A percentile compares a stretch with the other conserved stretches of the same genome.
These are phyloP conservation scores for Leptobrachium leishanense DNA, from an alignment of 2,113 vertebrate species.

Conservation along the genomic window DNA sequence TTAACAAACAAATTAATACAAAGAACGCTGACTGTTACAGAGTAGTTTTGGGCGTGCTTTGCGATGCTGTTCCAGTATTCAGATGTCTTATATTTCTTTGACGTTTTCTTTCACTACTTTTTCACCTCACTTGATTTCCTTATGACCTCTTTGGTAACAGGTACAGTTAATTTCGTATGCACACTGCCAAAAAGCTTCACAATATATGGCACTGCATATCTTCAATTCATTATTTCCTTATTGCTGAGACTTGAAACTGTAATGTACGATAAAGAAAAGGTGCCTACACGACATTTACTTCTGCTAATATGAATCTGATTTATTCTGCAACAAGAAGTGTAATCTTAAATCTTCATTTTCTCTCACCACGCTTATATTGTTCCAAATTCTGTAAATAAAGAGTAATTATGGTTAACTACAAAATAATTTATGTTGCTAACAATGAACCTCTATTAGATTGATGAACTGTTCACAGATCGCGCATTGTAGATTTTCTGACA, in stretches of 20 bases:
- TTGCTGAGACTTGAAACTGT: conserved; percentile 80
- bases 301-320: conserved; percentile 91
- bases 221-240: conserved; percentile 88
- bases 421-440: too few species aligned
- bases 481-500: too few species aligned
- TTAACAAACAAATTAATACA: conserved; percentile 15
- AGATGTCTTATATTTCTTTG: conserved; percentile 65
- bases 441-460: too few species aligned
- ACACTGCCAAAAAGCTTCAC: conserved; percentile 87
- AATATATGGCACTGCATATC: conserved; percentile 92
- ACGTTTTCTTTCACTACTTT: conserved; percentile 69
- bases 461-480: too few species aligned
- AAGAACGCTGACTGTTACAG: too few species aligned
- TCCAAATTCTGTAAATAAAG: too few species aligned
- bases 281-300: conserved; percentile 88
- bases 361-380: conserved; percentile 27
- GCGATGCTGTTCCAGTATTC: conserved; percentile 59
- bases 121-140: conserved; percentile 70
- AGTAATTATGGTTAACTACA: too few species aligned
- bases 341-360: conserved; percentile 76
- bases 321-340: conserved; percentile 78
- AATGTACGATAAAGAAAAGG: conserved; percentile 81
- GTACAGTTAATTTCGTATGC: conserved; percentile 92
- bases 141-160: conserved; percentile 80
- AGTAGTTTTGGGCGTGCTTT: conserved; percentile 39